A percentile compares a stretch with the other conserved stretches of the same genome.
These are phyloP conservation scores for Blastobasis lacticolella DNA, from an alignment of 2,888 invertebrate species.

Conservation along the genomic window DNA sequence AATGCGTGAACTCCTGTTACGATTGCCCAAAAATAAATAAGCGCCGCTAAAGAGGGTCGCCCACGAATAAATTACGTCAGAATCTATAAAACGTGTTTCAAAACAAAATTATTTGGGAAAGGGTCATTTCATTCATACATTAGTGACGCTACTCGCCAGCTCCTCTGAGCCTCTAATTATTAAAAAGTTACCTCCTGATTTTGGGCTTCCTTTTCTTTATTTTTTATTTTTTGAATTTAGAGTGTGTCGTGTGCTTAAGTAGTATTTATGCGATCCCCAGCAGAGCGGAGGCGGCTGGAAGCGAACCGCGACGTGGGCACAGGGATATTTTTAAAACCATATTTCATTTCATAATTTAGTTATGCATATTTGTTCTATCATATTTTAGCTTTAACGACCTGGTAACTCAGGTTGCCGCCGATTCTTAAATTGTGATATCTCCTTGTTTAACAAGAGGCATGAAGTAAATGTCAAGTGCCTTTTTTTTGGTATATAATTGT, in stretches of 20 bases:
- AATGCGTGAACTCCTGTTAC: not conserved
- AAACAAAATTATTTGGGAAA: conserved; percentile 65
- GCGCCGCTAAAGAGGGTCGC: conserved; percentile 40
- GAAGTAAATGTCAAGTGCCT: too few relatives aligned
- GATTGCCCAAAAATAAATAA: conserved; percentile 28
- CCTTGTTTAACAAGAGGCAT: too few relatives aligned
- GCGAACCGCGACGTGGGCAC: conserved; percentile 4
- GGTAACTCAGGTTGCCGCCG: too few relatives aligned
- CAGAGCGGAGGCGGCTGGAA: conserved; percentile 45
- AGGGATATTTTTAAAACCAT: not conserved
- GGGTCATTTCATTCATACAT: conserved; percentile 61
- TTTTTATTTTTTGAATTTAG: conserved; percentile 51
- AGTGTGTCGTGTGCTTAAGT: conserved; percentile 62
- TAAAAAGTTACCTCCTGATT: conserved; percentile 49
- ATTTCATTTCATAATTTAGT: conserved; percentile 2
- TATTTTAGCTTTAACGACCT: not conserved
- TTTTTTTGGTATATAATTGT: too few relatives aligned
- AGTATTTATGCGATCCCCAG: conserved; percentile 71
- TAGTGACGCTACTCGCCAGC: conserved; percentile 62
- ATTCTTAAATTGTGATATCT: too few relatives aligned
- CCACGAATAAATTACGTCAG: conserved; percentile 58
- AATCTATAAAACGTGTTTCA: conserved; percentile 62
- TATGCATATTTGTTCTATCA: not conserved
- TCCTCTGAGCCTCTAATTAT: conserved; percentile 56
- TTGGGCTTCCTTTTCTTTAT: conserved; percentile 27